A percentile compares a stretch with the other conserved stretches of the same genome.
Evolutionary conservation across 37 sponge, comb jelly and placozoan species (phyloP).

Genomic region (Aphrocallistes beatrix): DNA sequence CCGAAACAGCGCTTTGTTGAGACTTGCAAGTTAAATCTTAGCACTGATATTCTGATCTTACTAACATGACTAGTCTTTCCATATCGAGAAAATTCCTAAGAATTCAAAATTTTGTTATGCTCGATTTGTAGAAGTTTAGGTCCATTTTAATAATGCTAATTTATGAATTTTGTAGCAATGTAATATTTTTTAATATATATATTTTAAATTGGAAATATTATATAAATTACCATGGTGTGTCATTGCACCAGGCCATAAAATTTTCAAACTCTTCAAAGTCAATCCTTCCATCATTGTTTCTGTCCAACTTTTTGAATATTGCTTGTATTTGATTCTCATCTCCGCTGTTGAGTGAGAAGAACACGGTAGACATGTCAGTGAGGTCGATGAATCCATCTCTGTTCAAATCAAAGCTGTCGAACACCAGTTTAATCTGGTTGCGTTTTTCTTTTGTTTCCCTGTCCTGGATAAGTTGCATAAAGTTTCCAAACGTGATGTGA

Average conservation of each 20-base stretch:
- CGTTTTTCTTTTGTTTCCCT: background rate
- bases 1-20: no score
- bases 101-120: background rate
- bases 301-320: background rate
- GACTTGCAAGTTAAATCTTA: no score
- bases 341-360: slow-evolving; percentile 18
- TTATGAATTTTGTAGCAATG: background rate
- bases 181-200: no score
- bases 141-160: background rate
- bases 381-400: background rate
- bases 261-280: slow-evolving; percentile 1
- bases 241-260: background rate
- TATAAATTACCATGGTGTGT: background rate
- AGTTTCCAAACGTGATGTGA: background rate
- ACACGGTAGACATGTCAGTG: background rate
- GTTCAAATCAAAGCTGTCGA: background rate
- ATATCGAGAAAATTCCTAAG: no score
- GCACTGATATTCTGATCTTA: no score
- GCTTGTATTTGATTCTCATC: background rate
- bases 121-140: background rate
- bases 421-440: background rate
- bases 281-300: background rate
- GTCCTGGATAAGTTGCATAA: background rate
- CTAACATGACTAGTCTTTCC: no score
- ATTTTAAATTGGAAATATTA: no score